Base-by-base conservation (phyloP, 1,140 invertebrate species). In the Diploscapter pachys region DNA sequence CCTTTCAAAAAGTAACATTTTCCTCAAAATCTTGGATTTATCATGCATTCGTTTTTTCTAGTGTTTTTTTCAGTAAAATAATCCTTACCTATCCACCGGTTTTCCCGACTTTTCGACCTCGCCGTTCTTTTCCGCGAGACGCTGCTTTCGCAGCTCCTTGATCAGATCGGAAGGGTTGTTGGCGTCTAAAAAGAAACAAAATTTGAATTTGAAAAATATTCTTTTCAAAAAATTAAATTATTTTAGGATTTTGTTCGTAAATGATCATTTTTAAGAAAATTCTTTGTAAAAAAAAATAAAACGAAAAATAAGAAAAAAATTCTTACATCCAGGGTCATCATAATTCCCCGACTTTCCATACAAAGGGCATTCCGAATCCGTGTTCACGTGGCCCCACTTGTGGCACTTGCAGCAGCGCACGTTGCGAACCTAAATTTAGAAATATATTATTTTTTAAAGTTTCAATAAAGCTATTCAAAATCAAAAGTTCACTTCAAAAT, bases 341-440 rank as follows among this genome's bases (percentile, higher is more conserved):
- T 79, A 80, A 73, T 82, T 85, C n/a, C 83, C 83, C 71, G 81
- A 83, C 80, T 83, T 85, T 54, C 78, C 79, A 75, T 76, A 85
- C 13, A 85, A 71, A 9, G 85, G 83, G 70, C 83, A 85, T 63
- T 85, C 83, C 6, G 81, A 94, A 90, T 94, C 95, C 85, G 97
- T 99, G 86, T 99, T 99, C 61, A 99, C 95, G 84, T 99, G 97
- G 4, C 97, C 97, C 95, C 96, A 99, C 86, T 97, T 96, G 81
- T 96, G 93, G 86, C 97, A 99, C 86, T 98, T 98, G 54, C 99
- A 94, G 85, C 97, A 99, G 13, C 95, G 89, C 0, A 98, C 95
- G 89, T 99, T 98, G 56, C 95, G 88, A 0, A 99, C 95, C 81
- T 89, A 31, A 31, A 31, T 31, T 31, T 31, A 31, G 31, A 31